A percentile compares a stretch with the other conserved stretches of the same genome.
phyloP scores from a whole-genome alignment of 2,888 invertebrate genomes.

The Catotricha subobsoleta region DNA sequence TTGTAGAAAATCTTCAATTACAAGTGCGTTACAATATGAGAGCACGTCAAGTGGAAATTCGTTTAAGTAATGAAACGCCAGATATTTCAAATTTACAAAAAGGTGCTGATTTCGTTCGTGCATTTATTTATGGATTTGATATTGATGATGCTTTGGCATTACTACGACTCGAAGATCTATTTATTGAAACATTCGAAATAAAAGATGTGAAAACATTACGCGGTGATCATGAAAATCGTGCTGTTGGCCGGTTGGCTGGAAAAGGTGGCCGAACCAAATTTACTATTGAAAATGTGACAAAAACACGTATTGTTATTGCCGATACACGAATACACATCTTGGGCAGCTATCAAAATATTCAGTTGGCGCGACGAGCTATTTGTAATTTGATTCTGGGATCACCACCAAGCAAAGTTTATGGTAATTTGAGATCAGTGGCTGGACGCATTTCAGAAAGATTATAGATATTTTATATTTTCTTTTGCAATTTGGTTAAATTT shows the following conservation, averaged over 20 bases:
- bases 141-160: slow-evolving; percentile 92
- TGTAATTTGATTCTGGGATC: slow-evolving; percentile 94
- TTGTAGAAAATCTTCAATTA: slow-evolving; percentile 86
- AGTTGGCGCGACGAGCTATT: slow-evolving; percentile 80
- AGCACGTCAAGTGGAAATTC: slow-evolving; percentile 50
- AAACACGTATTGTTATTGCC: slow-evolving; percentile 92
- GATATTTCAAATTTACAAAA: slow-evolving; percentile 88
- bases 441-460: slow-evolving; percentile 68
- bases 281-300: slow-evolving; percentile 97
- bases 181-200: slow-evolving; percentile 92
- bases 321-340: slow-evolving; percentile 93
- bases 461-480: slow-evolving; percentile 31
- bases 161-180: slow-evolving; percentile 86
- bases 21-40: slow-evolving; percentile 90
- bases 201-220: slow-evolving; percentile 89
- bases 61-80: slow-evolving; percentile 33
- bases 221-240: slow-evolving; percentile 89
- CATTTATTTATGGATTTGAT: slow-evolving; percentile 91
- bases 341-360: slow-evolving; percentile 94
- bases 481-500: no score
- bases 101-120: slow-evolving; percentile 95
- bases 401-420: slow-evolving; percentile 95
- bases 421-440: slow-evolving; percentile 75
- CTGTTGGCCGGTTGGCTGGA: slow-evolving; percentile 88
- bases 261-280: slow-evolving; percentile 94